Percentiles rank a stretch among this genome's conserved stretches.
phyloP scores from a whole-genome alignment of 2,113 vertebrate genomes.

The Macaca mulatta region DNA sequence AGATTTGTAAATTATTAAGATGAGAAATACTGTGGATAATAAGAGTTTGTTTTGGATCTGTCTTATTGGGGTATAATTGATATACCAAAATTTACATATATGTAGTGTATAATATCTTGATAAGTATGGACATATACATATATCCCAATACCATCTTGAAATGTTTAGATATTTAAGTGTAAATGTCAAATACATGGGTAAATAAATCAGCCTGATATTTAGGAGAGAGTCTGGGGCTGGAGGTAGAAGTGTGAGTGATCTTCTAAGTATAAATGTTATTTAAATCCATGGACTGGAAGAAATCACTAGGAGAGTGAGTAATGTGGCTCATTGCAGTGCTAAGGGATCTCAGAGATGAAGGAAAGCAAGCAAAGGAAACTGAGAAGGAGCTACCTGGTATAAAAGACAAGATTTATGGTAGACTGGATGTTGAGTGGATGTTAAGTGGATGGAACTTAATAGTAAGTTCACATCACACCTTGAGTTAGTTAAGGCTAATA shows the following conservation, averaged over 20 bases:
- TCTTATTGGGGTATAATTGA: not conserved
- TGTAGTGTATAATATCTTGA: not conserved
- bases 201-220: not conserved
- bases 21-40: not conserved
- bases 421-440: not conserved
- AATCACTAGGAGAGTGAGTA: not conserved
- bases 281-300: not conserved
- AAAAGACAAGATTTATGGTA: not conserved
- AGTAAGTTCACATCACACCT: too few species aligned
- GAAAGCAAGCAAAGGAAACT: not conserved
- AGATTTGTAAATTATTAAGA: not conserved
- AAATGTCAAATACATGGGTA: not conserved
- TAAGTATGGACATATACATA: not conserved
- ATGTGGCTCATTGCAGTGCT: not conserved
- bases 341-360: not conserved
- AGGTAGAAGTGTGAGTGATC: not conserved
- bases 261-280: not conserved
- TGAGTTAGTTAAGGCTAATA: not conserved
- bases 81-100: not conserved
- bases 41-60: not conserved
- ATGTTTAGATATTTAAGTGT: not conserved
- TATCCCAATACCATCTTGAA: not conserved
- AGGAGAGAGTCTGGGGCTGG: not conserved
- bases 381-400: not conserved
- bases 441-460: not conserved